Evolutionary conservation across 2,797 vertebrate species (phyloP), one percentile per base, ranked within the genome.

Genomic region (Podargus strigoides): DNA sequence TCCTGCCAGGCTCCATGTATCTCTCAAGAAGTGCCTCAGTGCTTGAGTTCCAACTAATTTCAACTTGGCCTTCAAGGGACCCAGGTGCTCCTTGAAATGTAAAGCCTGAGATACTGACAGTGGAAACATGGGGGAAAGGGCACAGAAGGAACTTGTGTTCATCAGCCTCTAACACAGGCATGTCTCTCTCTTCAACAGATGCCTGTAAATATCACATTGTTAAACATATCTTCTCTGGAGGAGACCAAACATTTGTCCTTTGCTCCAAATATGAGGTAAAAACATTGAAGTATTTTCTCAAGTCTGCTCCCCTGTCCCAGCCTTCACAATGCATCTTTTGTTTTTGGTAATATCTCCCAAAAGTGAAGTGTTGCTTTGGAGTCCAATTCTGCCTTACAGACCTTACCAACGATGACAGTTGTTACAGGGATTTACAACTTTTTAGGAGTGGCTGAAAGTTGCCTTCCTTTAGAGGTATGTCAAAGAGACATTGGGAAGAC

Each of bases 161-260:
- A 36, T 80, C 52, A 73, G 1, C 34, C 28, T 84, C 26, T 93
- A 66, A 85, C 13, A 66, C 22, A 72, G 4, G 14, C 3, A 0
- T 32, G 5, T 70, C 37, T 80, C 44, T 96, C 89, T 95, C 89
- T 97, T 93, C 73, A 91, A 93, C 96, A 98, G 97, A 97, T 96
- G 98, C 97, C 52, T 98, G 98, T 93, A 98, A 98, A 93, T 98
- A 97, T 49, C 98, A 97, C 89, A 96, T 98, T 73, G 98, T 99
- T 96, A 98, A 98, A 96, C 99, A 98, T 97, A 98, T 99, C 94
- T 98, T 98, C 97, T 99, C 98, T 97, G 99, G 99, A 97, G 99
- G 99, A 94, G 98, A 99, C 97, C 99, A 99, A 87, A 98, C 98
- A 64, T 99, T 99, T 97, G 97, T 99, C 83, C 97, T 99, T 95